phyloP scores from a whole-genome alignment of 2,113 vertebrate genomes.

The Andinoacara biseriatus region DNA sequence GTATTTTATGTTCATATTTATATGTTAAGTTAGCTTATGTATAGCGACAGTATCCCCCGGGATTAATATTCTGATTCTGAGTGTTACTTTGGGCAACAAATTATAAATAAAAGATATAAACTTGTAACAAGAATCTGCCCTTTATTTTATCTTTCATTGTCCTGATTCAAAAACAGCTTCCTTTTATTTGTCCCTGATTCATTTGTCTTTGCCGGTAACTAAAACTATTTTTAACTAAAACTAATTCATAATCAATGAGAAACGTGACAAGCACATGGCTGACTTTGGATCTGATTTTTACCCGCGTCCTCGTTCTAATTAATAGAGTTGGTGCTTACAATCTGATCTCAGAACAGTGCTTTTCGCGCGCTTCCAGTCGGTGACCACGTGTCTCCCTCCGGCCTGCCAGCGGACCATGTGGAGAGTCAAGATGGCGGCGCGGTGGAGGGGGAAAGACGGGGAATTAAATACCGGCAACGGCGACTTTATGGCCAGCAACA shows the following conservation, averaged over 20 bases:
- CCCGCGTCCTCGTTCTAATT: fast-evolving
- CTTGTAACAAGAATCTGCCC: background rate
- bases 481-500: slow-evolving; percentile 31
- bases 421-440: slow-evolving; percentile 82
- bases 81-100: background rate
- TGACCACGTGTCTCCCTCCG: slow-evolving; percentile 70
- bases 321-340: fast-evolving
- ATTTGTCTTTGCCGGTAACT: background rate
- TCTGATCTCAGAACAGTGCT: slow-evolving; percentile 51
- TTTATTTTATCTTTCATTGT: background rate
- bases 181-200: background rate
- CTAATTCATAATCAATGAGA: background rate
- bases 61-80: no score
- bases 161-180: background rate
- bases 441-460: slow-evolving; percentile 62
- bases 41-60: background rate
- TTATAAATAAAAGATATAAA: background rate
- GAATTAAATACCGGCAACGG: slow-evolving; percentile 66
- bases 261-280: fast-evolving
- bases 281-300: slow-evolving; percentile 20
- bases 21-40: background rate
- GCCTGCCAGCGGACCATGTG: slow-evolving; percentile 68
- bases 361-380: background rate
- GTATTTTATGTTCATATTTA: background rate
- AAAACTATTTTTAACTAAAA: background rate